A percentile compares a stretch with the other conserved stretches of the same genome.
Evolutionary conservation across 2,797 vertebrate species (phyloP).

Genomic region (Siniperca scherzeri): DNA sequence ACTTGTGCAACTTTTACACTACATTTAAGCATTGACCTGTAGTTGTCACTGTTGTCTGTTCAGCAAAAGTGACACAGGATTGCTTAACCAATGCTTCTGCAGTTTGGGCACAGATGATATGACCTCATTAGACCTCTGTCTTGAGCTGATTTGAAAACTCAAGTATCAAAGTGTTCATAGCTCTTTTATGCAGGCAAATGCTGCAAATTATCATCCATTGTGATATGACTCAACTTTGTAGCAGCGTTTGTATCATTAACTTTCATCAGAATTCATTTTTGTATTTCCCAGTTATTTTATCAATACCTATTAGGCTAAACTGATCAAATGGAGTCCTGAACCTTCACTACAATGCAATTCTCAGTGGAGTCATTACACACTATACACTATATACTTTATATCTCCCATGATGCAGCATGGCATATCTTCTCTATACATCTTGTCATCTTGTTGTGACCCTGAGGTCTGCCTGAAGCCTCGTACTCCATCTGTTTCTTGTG

Average conservation of each 20-base stretch:
- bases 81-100: background rate
- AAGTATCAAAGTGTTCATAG: background rate
- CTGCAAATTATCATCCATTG: background rate
- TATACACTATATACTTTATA: conserved; percentile 1
- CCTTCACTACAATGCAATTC: background rate
- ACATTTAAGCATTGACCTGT: background rate
- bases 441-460: conserved; percentile 65
- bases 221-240: background rate
- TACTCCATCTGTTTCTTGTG: conserved; percentile 71
- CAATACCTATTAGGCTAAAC: background rate
- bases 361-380: conserved; percentile 27
- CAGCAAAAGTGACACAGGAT: background rate
- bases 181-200: background rate
- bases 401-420: conserved; percentile 44
- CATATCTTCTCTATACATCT: conserved; percentile 51
- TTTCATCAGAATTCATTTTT: background rate
- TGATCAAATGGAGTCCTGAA: background rate
- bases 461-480: conserved; percentile 70
- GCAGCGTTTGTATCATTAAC: background rate
- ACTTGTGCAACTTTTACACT: background rate
- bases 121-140: background rate
- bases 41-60: background rate
- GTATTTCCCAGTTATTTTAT: no score
- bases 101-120: background rate
- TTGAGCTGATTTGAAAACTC: background rate